Base-by-base conservation (phyloP, 2,113 vertebrate species). In the Melanotaenia duboulayi region DNA sequence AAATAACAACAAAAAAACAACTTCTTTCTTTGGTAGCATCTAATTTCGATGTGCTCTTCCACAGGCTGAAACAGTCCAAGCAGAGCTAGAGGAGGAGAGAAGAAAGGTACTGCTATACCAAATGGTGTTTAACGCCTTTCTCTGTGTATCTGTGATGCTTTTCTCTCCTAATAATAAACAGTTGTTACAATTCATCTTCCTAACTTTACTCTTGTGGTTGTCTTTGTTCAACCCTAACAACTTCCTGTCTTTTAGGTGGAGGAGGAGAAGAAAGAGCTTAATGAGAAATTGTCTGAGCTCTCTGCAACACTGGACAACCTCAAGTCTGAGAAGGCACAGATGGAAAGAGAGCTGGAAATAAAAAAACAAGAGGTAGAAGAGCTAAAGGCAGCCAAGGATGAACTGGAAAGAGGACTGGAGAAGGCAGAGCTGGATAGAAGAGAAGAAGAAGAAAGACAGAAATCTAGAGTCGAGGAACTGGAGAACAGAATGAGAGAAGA, bases 1-100 rank as follows among this genome's bases (percentile, higher is more conserved):
- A 46, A 62, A 60, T 13, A 37, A 67, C 0, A 19, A 40, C 4
- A 7, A 3, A 35, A 35, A 7, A 35, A 35, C 32, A 7, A 35
- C 32, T 0, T 25, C 24, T 25, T 24, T 44, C 10, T 32, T 14
- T 67, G 10, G 44, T 17, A 40, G 0, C 5, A 56, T 10, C 42
- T 7, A 0, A 46, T 10, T 51, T 35, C 59, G 37, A 22, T 51
- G 7, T 59, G 0, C 2, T 79, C 22, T 60, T 64, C 17, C 0
- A 22, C 64, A 92, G 75, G 78, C 92, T 0, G 97, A 97, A 87
- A 87, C 39, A 23, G 81, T 90, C 42, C 95, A 96, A 90, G 94
- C 90, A 51, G 96, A 97, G 32, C 74, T 90, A 13, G 96, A 97
- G 25, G 65, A 82, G 19, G 93, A 94, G 74, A 90, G 52, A 46